Conservation (phyloP, 2,888 invertebrate genomes). For the Acronicta alni region DNA sequence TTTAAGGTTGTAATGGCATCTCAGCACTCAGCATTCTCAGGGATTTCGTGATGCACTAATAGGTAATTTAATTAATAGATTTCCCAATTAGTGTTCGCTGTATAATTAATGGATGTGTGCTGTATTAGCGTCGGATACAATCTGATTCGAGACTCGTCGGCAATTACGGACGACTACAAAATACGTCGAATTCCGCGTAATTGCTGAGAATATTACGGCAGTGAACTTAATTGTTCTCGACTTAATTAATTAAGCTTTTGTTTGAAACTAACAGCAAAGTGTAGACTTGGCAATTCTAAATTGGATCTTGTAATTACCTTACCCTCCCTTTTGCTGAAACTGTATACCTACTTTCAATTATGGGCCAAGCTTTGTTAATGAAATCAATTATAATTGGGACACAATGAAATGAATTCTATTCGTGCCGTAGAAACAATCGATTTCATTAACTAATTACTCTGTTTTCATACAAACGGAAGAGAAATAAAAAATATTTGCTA, state of each 20-base stretch:
- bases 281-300: constrained; percentile 90
- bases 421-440: constrained; percentile 67
- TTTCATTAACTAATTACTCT: constrained; percentile 73
- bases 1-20: constrained; percentile 31
- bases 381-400: constrained; percentile 86
- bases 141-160: constrained; percentile 83
- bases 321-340: constrained; percentile 86
- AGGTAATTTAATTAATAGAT: constrained; percentile 83
- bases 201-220: constrained; percentile 89
- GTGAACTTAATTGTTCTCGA: constrained; percentile 89
- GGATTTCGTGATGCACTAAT: constrained; percentile 69
- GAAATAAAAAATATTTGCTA: constrained; percentile 30
- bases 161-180: constrained; percentile 86
- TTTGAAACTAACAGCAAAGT: constrained; percentile 90
- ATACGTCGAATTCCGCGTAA: constrained; percentile 88
- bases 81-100: constrained; percentile 84
- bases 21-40: constrained; percentile 56
- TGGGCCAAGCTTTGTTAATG: constrained; percentile 86
- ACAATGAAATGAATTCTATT: constrained; percentile 77
- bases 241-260: constrained; percentile 90
- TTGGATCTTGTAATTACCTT: constrained; percentile 90
- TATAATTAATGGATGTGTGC: constrained; percentile 84
- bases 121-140: constrained; percentile 85
- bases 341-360: constrained; percentile 89
- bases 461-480: constrained; percentile 57